These are phyloP conservation scores for Rhynchonema sp. DNA, from an alignment of 2,888 invertebrate genomes.

Conservation along the genomic window DNA sequence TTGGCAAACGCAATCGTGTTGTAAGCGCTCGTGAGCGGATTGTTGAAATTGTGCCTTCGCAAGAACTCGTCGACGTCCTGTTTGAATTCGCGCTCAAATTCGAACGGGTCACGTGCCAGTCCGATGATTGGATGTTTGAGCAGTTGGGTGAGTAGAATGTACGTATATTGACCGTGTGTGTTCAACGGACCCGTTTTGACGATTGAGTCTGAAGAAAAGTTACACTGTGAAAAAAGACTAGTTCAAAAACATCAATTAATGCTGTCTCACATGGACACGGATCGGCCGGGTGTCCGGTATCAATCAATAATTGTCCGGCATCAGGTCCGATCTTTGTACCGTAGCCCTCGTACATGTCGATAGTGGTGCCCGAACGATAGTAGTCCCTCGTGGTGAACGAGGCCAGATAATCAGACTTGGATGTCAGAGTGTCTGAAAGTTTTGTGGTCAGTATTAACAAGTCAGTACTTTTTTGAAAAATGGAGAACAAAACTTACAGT, in stretches of 20 bases:
- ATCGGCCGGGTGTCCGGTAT: conserved; percentile 19
- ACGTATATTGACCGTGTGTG: conserved; percentile 15
- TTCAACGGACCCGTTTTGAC: conserved; percentile 10
- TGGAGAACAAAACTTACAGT: conserved; percentile 14
- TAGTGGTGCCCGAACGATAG: conserved; percentile 10
- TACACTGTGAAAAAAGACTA: neutral
- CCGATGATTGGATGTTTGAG: conserved; percentile 25
- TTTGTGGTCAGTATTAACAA: neutral
- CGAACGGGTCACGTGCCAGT: conserved; percentile 14
- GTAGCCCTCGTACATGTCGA: conserved; percentile 10
- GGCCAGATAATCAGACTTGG: conserved; percentile 14
- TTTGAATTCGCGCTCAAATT: conserved; percentile 13
- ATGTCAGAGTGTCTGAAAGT: conserved; percentile 12
- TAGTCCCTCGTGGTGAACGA: conserved; percentile 10
- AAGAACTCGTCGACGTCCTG: conserved; percentile 11
- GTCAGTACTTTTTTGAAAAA: neutral
- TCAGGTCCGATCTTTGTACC: conserved; percentile 22
- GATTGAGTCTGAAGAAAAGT: conserved; percentile 3
- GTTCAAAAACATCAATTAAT: neutral
- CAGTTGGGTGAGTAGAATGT: conserved; percentile 20
- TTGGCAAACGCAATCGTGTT: neutral
- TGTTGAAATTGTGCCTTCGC: neutral
- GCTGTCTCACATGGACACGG: conserved; percentile 20
- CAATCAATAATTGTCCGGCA: conserved; percentile 18
- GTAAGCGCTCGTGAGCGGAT: neutral